These are phyloP conservation scores for Ryuthela nishihirai DNA, from an alignment of 2,888 invertebrate genomes.

Conservation along the genomic window DNA sequence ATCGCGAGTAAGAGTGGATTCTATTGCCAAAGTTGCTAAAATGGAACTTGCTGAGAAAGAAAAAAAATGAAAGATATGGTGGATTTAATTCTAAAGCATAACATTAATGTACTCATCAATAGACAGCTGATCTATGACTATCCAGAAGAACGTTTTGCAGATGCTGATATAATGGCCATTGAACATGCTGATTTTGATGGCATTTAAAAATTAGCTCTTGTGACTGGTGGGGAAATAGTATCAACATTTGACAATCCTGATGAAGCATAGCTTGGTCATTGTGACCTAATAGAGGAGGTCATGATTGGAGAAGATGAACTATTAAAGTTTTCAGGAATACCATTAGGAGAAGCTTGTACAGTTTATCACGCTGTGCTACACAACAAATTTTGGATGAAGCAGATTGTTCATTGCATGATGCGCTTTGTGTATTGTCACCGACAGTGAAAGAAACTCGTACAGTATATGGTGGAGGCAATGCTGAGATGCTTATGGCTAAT, in stretches of 20 bases:
- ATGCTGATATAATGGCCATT: conserved; percentile 97
- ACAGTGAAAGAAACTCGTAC: conserved; percentile 91
- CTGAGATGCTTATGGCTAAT: conserved; percentile 95
- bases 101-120: conserved; percentile 97
- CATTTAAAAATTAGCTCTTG: conserved; percentile 92
- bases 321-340: conserved; percentile 90
- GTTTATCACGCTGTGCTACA: conserved; percentile 95
- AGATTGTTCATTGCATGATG: conserved; percentile 96
- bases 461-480: conserved; percentile 87
- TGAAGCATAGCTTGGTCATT: conserved; percentile 81
- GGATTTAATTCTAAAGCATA: conserved; percentile 87
- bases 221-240: conserved; percentile 94
- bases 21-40: conserved; percentile 80
- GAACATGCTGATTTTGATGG: conserved; percentile 99
- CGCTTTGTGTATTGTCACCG: conserved; percentile 91
- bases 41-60: conserved; percentile 96
- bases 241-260: conserved; percentile 97
- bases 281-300: conserved; percentile 94
- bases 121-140: conserved; percentile 99
- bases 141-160: conserved; percentile 98
- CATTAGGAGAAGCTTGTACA: conserved; percentile 93
- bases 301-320: conserved; percentile 97
- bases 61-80: conserved; percentile 99
- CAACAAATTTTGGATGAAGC: conserved; percentile 98
- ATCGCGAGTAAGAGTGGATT: conserved; percentile 67